Percentiles rank a stretch among this genome's conserved stretches.
Evolutionary conservation across 2,888 invertebrate species (phyloP).

Genomic region (Endotricha flammealis): DNA sequence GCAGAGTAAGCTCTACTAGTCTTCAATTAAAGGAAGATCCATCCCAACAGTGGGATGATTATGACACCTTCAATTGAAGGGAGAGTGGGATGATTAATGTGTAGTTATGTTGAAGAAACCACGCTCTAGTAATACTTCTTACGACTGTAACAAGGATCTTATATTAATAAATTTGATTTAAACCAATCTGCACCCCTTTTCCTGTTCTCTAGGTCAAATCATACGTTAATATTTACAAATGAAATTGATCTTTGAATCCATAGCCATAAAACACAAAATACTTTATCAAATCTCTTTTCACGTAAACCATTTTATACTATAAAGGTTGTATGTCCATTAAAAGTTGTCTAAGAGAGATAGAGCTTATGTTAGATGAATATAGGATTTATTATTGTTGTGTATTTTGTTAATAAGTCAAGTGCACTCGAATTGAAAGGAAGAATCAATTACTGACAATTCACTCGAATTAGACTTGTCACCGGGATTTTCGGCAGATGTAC

Average conservation of each 20-base stretch:
- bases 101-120: too few relatives aligned
- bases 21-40: too few relatives aligned
- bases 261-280: constrained; percentile 16
- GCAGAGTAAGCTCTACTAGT: too few relatives aligned
- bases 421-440: constrained; percentile 51
- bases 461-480: constrained; percentile 48
- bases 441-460: constrained; percentile 61
- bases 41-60: too few relatives aligned
- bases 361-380: not conserved
- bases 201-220: constrained; percentile 42
- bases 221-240: constrained; percentile 12
- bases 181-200: constrained; percentile 43
- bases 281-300: constrained; percentile 3
- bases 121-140: too few relatives aligned
- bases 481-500: constrained; percentile 46
- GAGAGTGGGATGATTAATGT: too few relatives aligned
- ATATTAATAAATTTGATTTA: constrained; percentile 25
- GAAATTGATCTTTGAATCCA: constrained; percentile 15
- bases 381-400: not conserved
- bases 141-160: too few relatives aligned
- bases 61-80: too few relatives aligned
- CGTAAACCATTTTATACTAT: not conserved
- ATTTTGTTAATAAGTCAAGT: constrained; percentile 26
- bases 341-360: too few relatives aligned
- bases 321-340: not conserved